phyloP scores from a whole-genome alignment of 1,140 invertebrate genomes.

The Formica selysi region DNA sequence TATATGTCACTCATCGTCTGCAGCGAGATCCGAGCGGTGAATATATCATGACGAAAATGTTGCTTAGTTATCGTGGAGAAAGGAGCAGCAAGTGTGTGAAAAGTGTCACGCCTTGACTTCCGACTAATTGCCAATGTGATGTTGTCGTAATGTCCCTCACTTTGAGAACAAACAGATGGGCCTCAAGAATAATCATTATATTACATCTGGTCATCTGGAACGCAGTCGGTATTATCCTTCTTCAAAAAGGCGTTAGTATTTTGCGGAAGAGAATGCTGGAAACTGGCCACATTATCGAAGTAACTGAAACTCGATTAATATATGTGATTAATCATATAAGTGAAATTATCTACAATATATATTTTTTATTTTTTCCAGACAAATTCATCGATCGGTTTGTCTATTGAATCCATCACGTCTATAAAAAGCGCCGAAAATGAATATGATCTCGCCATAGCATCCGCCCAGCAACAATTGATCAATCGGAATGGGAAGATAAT shows the following conservation, averaged over 20 bases:
- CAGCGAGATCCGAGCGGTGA: background rate
- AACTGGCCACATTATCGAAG: slow-evolving; percentile 49
- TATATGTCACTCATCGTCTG: background rate
- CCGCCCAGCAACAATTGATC: background rate
- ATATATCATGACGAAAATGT: slow-evolving; percentile 31
- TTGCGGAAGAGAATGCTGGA: slow-evolving; percentile 65
- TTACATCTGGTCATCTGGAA: slow-evolving; percentile 79
- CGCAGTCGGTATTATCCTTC: slow-evolving; percentile 76
- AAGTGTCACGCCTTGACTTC: slow-evolving; percentile 1
- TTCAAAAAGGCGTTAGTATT: slow-evolving; percentile 75
- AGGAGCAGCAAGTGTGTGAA: slow-evolving; percentile 17
- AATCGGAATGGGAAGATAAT: slow-evolving; percentile 10
- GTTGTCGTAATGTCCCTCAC: slow-evolving; percentile 71
- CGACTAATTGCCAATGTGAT: slow-evolving; percentile 16
- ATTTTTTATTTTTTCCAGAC: background rate
- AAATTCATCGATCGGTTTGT: background rate
- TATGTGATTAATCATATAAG: background rate
- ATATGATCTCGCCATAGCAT: background rate
- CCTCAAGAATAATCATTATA: slow-evolving; percentile 77
- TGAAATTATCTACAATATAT: background rate
- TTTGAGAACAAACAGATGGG: slow-evolving; percentile 77
- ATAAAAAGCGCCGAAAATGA: background rate
- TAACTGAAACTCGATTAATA: slow-evolving; percentile 6
- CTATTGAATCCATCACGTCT: background rate
- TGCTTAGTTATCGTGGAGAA: background rate